phyloP scores from a whole-genome alignment of 2,113 vertebrate species.

The Callipepla californica region DNA sequence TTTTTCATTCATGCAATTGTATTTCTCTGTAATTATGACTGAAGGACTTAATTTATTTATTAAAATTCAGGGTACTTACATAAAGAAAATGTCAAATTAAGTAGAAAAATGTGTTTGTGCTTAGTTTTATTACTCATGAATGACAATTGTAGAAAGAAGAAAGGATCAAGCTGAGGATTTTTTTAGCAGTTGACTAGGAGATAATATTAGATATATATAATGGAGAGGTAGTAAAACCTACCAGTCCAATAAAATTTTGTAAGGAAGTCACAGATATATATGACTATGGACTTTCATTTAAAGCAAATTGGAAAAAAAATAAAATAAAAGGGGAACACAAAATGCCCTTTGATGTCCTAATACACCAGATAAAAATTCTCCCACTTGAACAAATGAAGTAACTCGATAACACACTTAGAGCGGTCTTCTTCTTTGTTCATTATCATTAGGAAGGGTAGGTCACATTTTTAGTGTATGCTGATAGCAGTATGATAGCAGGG shows the following conservation, averaged over 20 bases:
- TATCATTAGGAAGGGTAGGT: not conserved
- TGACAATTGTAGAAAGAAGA: not conserved
- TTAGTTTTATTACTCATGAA: not conserved
- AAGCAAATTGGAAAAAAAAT: not conserved
- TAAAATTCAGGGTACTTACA: not conserved
- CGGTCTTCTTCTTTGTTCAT: not conserved
- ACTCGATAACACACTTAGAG: slow-evolving; percentile 23
- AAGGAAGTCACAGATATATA: not conserved
- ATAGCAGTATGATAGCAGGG: not conserved
- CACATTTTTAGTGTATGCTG: not conserved
- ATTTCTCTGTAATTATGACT: not conserved
- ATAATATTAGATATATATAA: not conserved
- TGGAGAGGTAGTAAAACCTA: not conserved
- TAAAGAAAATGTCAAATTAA: not conserved
- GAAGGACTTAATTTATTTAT: not conserved
- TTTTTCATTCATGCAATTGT: not conserved
- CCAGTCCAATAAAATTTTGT: not conserved
- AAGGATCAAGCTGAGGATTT: not conserved
- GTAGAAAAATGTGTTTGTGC: not conserved
- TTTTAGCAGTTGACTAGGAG: not conserved
- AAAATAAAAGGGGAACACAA: not conserved
- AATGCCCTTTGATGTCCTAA: slow-evolving; percentile 39
- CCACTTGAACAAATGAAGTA: slow-evolving; percentile 50
- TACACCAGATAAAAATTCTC: slow-evolving; percentile 33
- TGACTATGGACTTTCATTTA: not conserved